Percentiles rank a stretch among this genome's conserved stretches.
Conservation (phyloP, 2,797 vertebrate species). For the Phataginus tetradactyla region DNA sequence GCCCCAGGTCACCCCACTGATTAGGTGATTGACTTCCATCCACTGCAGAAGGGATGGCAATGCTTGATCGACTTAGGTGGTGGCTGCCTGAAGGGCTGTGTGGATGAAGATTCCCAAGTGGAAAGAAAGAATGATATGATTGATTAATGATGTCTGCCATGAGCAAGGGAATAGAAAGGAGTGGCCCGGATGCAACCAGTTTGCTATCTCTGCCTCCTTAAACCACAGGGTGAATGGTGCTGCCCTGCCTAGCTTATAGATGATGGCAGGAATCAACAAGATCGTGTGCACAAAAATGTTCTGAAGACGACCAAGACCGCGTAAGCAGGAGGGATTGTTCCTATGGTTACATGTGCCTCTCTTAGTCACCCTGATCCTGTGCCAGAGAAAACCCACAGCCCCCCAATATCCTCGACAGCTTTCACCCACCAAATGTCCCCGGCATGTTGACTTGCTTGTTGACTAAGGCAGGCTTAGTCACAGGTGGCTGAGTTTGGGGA, state of each 20-base stretch:
- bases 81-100: neutral
- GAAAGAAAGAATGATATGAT: neutral
- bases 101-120: neutral
- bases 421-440: neutral
- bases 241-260: neutral
- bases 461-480: slow-evolving; percentile 77
- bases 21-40: neutral
- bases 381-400: neutral
- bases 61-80: neutral
- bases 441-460: slow-evolving; percentile 60
- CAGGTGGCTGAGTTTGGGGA: slow-evolving; percentile 75
- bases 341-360: neutral
- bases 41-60: neutral
- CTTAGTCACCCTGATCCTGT: slow-evolving; percentile 39
- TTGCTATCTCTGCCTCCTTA: neutral
- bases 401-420: slow-evolving; percentile 54
- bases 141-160: neutral
- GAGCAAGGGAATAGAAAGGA: neutral
- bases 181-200: rapidly evolving
- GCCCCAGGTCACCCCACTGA: neutral
- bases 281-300: neutral
- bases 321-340: neutral
- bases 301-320: neutral
- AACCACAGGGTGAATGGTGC: neutral
- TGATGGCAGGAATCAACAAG: neutral